Evolutionary conservation across 2,888 invertebrate species (phyloP).

Genomic region (Ophion ventricosus): DNA sequence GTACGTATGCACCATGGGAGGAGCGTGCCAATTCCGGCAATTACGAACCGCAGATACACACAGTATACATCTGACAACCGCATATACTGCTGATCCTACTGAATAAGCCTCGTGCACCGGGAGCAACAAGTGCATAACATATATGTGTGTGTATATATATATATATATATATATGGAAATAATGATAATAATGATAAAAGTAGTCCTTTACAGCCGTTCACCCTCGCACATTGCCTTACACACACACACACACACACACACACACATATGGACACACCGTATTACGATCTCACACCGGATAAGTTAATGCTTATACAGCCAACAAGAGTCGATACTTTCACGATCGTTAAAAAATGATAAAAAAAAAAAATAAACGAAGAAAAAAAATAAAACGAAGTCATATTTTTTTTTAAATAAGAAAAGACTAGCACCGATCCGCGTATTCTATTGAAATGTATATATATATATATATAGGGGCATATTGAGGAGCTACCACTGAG

Average conservation of each 20-base stretch:
- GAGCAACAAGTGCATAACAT: constrained; percentile 53
- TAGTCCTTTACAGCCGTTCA: constrained; percentile 51
- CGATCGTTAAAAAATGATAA: constrained; percentile 52
- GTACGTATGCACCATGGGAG: constrained; percentile 43
- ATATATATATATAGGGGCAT: too few relatives aligned
- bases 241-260: not conserved
- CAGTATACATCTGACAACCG: constrained; percentile 47
- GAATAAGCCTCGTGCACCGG: constrained; percentile 41
- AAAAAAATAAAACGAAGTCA: constrained; percentile 22
- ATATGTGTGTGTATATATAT: constrained; percentile 29
- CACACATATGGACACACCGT: constrained; percentile 50
- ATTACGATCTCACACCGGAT: constrained; percentile 67
- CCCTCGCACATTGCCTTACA: constrained; percentile 53
- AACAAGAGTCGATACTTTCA: constrained; percentile 60
- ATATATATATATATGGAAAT: constrained; percentile 20
- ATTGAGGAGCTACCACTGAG: not conserved
- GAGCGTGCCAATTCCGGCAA: constrained; percentile 67
- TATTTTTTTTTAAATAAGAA: not conserved
- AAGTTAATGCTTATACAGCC: constrained; percentile 63
- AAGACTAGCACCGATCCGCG: not conserved
- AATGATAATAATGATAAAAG: constrained; percentile 11
- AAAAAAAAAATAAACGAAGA: constrained; percentile 16
- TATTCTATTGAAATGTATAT: constrained; percentile 15
- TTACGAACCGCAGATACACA: constrained; percentile 65
- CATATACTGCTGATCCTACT: constrained; percentile 46